phyloP scores from a whole-genome alignment of 92 coral and sea anemone genomes.

The Hydrozoanthus gracilis region DNA sequence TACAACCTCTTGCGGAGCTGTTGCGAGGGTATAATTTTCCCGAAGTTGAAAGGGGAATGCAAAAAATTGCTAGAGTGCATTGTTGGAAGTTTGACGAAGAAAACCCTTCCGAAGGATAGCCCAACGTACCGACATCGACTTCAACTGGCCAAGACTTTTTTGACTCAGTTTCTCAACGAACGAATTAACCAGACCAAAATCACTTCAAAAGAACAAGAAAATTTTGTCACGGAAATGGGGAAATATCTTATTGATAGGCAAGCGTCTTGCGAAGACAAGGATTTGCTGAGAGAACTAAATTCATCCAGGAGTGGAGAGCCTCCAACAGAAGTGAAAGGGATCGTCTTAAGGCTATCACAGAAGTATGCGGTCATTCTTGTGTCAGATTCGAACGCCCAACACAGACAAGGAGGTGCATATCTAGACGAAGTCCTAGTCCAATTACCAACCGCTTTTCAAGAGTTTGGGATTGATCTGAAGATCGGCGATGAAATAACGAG shows the following conservation, averaged over 20 bases:
- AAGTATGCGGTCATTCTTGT: neutral
- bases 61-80: neutral
- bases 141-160: neutral
- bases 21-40: neutral
- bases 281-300: neutral
- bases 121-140: constrained; percentile 27
- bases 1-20: neutral
- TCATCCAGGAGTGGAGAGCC: constrained; percentile 7
- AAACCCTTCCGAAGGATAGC: neutral
- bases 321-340: neutral
- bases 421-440: neutral
- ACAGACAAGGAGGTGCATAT: neutral
- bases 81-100: neutral
- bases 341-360: constrained; percentile 13
- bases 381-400: neutral
- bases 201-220: neutral
- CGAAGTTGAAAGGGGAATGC: neutral
- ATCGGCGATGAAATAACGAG: constrained; percentile 21
- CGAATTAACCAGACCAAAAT: neutral
- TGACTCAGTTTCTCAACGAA: neutral
- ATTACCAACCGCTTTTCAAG: neutral
- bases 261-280: constrained; percentile 6
- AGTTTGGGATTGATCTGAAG: constrained; percentile 13
- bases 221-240: neutral
- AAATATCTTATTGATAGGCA: neutral